A percentile compares a stretch with the other conserved stretches of the same genome.
These are phyloP conservation scores for Meriones unguiculatus DNA, from an alignment of 2,113 vertebrate genomes.

Conservation along the genomic window DNA sequence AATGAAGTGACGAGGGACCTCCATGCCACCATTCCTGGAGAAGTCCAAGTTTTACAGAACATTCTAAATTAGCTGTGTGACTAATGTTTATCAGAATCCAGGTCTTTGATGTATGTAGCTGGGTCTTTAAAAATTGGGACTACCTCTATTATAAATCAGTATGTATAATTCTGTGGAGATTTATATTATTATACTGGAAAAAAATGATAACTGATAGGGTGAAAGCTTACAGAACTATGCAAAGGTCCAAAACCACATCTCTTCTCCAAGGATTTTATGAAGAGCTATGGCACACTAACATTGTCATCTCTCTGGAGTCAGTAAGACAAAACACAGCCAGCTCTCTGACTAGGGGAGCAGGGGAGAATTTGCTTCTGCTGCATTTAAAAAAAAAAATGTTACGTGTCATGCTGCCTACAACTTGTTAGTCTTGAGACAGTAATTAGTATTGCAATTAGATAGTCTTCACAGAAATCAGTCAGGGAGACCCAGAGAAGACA, in stretches of 20 bases:
- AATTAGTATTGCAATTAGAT: too few species aligned
- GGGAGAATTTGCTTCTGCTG: neutral
- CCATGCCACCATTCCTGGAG: neutral
- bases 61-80: neutral
- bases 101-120: neutral
- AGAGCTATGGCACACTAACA: neutral
- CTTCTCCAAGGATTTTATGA: constrained; percentile 1
- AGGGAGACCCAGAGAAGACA: neutral
- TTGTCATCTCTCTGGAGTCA: neutral
- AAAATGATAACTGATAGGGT: neutral
- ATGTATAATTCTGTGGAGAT: neutral
- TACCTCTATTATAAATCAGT: neutral
- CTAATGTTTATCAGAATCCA: neutral
- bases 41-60: neutral
- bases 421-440: neutral
- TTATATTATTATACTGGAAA: neutral
- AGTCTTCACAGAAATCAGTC: neutral
- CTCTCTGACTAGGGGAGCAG: neutral
- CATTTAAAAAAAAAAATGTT: neutral
- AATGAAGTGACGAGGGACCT: neutral
- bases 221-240: neutral
- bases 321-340: neutral
- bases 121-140: neutral
- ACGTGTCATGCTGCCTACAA: neutral
- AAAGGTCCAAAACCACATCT: neutral